Evolutionary conservation across 2,113 vertebrate species (phyloP), one percentile per base, ranked within the genome.

Genomic region (Parotia lawesii): DNA sequence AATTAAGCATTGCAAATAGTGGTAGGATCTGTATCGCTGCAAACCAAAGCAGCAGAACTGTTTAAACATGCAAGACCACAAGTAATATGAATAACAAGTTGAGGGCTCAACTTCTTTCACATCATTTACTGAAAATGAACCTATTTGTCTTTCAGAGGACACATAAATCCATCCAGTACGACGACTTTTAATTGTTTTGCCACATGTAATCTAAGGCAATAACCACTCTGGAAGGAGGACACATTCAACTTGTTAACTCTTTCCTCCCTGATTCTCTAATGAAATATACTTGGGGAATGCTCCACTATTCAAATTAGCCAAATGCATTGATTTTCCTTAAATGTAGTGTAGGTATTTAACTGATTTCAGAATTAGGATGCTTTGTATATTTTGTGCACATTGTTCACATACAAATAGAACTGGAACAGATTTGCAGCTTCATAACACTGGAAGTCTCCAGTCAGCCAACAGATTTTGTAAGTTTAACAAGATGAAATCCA

Each of bases 41-140:
- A 93, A 84, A 61, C 23, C 35, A 64, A 93, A 78, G 53, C 72
- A 89, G 44, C 37, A 64, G 53, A 89, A 75, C 24, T 72, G 45
- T 69, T 95, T 90, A 81, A 92, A 87, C 31, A 69, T 37, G 60
- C 65, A 93, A 90, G 65, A 81, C 65, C 60, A 90, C 37, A 64
- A 73, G 90, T 94, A 84, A 53, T 44, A 64, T 11, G 27, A 83
- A 74, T 22, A 92, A 81, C 18, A 92, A 83, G 16, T 56, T 42
- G 76, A 93, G 33, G 47, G 47, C 72, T 90, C 57, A 38, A 83
- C 40, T 64, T 62, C 48, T 90, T 92, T 93, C 64, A 81, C 69
- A 57, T 60, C 8, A 64, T 67, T 80, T 95, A 38, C 65, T 78
- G 84, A 72, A 94, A 92, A 84, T 78, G 10, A 87, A 84, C 8